Conservation (phyloP, 2,797 vertebrate species). For the Falco concolor region DNA sequence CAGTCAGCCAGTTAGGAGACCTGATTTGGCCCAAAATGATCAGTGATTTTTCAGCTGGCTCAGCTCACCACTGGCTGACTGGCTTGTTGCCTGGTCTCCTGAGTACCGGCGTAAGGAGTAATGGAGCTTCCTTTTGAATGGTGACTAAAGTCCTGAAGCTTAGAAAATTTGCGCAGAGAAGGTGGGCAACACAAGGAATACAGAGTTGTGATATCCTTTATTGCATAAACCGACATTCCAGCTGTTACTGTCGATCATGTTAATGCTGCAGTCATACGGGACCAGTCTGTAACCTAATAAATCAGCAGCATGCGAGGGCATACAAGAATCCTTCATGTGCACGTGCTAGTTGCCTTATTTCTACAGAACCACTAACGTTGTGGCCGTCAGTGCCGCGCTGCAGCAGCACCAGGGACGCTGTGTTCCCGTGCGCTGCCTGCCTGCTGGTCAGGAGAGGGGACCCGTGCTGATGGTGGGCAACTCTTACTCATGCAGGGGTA, state of each 20-base stretch:
- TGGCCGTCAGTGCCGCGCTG: neutral
- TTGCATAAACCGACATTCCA: neutral
- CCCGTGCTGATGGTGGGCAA: neutral
- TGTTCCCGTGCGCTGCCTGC: neutral
- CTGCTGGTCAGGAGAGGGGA: neutral
- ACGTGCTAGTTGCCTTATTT: neutral
- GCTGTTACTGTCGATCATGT: neutral
- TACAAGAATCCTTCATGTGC: neutral
- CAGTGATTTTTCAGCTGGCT: conserved; percentile 10
- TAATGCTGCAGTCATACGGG: neutral
- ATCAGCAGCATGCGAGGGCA: neutral
- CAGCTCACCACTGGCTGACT: neutral
- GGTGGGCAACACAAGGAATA: neutral
- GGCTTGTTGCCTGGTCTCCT: neutral
- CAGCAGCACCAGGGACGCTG: neutral
- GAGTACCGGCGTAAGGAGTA: neutral
- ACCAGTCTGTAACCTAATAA: neutral
- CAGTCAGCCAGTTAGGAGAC: neutral
- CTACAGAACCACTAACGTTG: neutral
- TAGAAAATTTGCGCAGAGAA: neutral
- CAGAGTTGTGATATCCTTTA: neutral
- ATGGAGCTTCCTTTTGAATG: neutral
- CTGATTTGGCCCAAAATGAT: conserved; percentile 11
- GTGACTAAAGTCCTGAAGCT: neutral
- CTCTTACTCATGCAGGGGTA: neutral